Evolutionary conservation across 2,113 vertebrate species (phyloP), one percentile per base, ranked within the genome.

Genomic region (Etheostoma spectabile): DNA sequence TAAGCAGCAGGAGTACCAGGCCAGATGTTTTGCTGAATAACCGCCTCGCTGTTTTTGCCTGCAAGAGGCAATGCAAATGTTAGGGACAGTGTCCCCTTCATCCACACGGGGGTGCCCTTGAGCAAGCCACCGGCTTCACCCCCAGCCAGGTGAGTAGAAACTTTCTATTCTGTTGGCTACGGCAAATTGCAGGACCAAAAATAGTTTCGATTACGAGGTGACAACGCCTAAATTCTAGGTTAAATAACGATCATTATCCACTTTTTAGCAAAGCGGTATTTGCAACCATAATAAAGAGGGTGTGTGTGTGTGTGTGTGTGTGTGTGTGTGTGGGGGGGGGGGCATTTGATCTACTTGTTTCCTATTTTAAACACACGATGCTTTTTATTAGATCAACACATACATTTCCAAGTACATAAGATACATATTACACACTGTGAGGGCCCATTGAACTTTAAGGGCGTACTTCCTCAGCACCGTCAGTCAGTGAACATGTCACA

Each of bases 401-500:
- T n/a, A 12, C 4, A 22, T 15, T 35, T 42, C 6, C 27, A 52
- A 14, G 8, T 0, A 45, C 35, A 12, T n/a, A 30, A 3, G 30
- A 2, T 30, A 1, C 19, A 53, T 18, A 18, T 42, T 42, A 42
- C 10, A 42, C 38, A 42, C 38, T 21, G 27, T 6, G 4, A 6
- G 16, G 1, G 21, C 6, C 1, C 4, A 2, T 0, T 1, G 27
- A 35, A 21, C 15, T 73, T 38, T 52, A 3, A 52, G 18, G 49
- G 49, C 49, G 18, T 19, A 53, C 38, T 1, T 15, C 15, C 21
- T 12, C 2, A 55, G 53, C 22, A 45, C 21, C 1, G 4, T 61
- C 74, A 53, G 18, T 10, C 2, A 42, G 3, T 13, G 13, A 78
- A 80, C 87, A 91, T 91, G 86, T 35, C 16, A 63, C 68, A 48